These are phyloP conservation scores for Colaptes auratus DNA, from an alignment of 2,113 vertebrate genomes.

Conservation along the genomic window DNA sequence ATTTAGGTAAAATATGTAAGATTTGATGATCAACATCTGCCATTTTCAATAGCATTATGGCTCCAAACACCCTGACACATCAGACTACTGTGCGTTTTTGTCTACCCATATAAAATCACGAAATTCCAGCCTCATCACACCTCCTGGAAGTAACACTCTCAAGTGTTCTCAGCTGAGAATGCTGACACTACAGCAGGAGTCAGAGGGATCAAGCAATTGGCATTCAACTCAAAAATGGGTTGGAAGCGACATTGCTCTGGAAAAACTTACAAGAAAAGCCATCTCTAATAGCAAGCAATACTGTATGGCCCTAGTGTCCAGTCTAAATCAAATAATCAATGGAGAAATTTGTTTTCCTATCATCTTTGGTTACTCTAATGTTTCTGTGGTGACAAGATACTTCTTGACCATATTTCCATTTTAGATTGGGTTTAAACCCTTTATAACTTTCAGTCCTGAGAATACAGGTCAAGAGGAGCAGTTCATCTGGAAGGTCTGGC, in stretches of 20 bases:
- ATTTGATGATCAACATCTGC: background rate
- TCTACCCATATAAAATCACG: background rate
- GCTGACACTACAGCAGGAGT: background rate
- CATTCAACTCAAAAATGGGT: background rate
- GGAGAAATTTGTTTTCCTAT: background rate
- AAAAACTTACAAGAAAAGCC: background rate
- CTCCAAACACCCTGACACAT: background rate
- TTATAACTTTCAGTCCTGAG: background rate
- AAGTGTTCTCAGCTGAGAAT: fast-evolving
- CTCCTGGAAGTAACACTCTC: too few relatives aligned
- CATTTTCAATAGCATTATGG: background rate
- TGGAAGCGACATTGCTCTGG: background rate
- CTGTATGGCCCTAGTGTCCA: background rate
- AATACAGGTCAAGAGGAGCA: background rate
- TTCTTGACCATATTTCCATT: background rate
- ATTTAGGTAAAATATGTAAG: background rate
- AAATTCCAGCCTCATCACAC: background rate
- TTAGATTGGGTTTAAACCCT: background rate
- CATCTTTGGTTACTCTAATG: fast-evolving
- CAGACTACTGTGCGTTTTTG: background rate
- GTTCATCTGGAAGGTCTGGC: background rate
- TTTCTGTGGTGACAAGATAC: background rate
- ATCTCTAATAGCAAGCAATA: fast-evolving
- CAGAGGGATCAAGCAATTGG: background rate
- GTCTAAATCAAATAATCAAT: background rate